A percentile compares a stretch with the other conserved stretches of the same genome.
Evolutionary conservation across 2,797 vertebrate species (phyloP).

Genomic region (Chaetophractus vellerosus): DNA sequence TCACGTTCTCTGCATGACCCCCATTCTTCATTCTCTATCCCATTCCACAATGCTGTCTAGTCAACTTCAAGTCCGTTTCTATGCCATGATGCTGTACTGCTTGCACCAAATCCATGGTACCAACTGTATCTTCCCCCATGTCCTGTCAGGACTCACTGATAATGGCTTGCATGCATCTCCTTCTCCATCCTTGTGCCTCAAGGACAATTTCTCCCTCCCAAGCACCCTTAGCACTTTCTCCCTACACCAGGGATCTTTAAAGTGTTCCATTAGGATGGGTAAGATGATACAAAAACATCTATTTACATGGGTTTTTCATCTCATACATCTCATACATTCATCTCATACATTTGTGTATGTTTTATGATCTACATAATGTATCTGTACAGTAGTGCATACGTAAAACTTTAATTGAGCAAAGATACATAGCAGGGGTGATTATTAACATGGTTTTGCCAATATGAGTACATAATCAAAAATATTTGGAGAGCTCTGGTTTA

Average conservation of each 20-base stretch:
- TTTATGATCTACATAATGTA: neutral
- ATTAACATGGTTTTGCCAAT: neutral
- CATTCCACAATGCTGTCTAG: neutral
- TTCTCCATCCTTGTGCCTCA: neutral
- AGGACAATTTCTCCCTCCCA: neutral
- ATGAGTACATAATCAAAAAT: neutral
- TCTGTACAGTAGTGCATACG: neutral
- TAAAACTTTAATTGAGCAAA: conserved; percentile 25
- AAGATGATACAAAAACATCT: neutral
- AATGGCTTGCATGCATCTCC: neutral
- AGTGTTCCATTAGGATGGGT: neutral
- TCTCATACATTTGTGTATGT: neutral
- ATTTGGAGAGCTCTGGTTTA: neutral
- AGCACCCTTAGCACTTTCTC: neutral
- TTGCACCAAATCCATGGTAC: neutral
- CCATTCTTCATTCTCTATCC: neutral
- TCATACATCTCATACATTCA: neutral
- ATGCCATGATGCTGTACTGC: neutral
- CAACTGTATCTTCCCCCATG: neutral
- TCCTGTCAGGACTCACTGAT: neutral
- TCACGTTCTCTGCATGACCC: neutral
- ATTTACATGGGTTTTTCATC: neutral
- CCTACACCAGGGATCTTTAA: neutral
- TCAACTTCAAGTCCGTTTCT: neutral
- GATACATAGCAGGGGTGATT: neutral